These are phyloP conservation scores for Agrenia bidenticulata DNA, from an alignment of 2,888 invertebrate genomes.

Conservation along the genomic window DNA sequence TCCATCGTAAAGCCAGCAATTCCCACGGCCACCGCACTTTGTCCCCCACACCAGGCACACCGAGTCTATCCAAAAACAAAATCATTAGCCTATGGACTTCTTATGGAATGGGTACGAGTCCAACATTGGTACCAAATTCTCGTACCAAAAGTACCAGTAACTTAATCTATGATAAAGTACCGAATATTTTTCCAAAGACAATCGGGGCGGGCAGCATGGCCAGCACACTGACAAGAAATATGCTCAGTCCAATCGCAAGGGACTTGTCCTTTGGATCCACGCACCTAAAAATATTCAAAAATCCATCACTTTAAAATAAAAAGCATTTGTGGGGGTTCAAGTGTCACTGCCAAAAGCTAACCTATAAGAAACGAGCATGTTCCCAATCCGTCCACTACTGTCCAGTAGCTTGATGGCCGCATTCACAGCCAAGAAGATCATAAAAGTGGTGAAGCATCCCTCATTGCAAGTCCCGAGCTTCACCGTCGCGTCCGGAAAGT, in stretches of 20 bases:
- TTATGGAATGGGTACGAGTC: too few relatives aligned
- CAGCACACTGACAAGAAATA: conserved; percentile 65
- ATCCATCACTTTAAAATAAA: neutral
- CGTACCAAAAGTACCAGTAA: too few relatives aligned
- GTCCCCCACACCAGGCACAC: conserved; percentile 74
- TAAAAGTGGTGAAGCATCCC: conserved; percentile 59
- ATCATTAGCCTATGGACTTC: too few relatives aligned
- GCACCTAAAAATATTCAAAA: conserved; percentile 57
- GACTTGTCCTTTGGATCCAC: conserved; percentile 66
- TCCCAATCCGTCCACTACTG: conserved; percentile 68
- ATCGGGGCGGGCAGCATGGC: conserved; percentile 71
- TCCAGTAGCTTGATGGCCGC: conserved; percentile 63
- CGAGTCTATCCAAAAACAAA: conserved; percentile 58
- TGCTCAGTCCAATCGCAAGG: conserved; percentile 65
- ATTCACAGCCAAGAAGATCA: conserved; percentile 54
- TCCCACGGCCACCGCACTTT: conserved; percentile 68
- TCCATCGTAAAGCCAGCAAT: conserved; percentile 74
- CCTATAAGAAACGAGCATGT: conserved; percentile 66
- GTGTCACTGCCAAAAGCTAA: conserved; percentile 53
- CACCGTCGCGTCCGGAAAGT: conserved; percentile 55
- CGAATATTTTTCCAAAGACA: conserved; percentile 69
- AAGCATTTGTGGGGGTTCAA: neutral
- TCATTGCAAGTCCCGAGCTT: conserved; percentile 62
- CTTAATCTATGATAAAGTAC: too few relatives aligned
- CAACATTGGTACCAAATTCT: too few relatives aligned